Evolutionary conservation across 2,888 invertebrate species (phyloP).

Genomic region (Ectropis crepuscularia): DNA sequence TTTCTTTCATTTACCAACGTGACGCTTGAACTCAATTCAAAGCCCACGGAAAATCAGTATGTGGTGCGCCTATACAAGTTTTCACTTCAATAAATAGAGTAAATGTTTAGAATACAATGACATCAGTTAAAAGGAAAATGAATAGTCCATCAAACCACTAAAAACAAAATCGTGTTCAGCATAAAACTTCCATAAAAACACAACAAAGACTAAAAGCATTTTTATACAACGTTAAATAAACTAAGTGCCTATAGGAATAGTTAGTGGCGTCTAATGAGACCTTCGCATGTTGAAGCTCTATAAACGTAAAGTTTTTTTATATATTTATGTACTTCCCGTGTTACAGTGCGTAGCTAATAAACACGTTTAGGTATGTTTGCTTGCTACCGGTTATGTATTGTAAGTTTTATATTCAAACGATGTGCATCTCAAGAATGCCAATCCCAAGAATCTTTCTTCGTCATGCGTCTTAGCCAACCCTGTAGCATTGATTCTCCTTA

Average conservation of each 20-base stretch:
- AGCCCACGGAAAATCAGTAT: too few relatives aligned
- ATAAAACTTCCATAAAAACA: constrained; percentile 15
- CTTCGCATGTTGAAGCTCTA: constrained; percentile 14
- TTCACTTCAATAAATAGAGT: too few relatives aligned
- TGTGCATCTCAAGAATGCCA: too few relatives aligned
- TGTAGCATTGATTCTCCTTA: too few relatives aligned
- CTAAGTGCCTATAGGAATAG: constrained; percentile 5
- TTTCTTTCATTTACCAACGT: too few relatives aligned
- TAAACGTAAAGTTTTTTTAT: constrained; percentile 1
- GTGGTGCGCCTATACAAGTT: too few relatives aligned
- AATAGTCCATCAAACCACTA: constrained; percentile 4
- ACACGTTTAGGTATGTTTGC: constrained; percentile 3
- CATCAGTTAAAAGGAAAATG: too few relatives aligned
- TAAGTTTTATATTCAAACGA: neutral
- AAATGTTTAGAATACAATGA: too few relatives aligned
- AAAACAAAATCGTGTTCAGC: constrained; percentile 14
- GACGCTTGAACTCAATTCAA: too few relatives aligned
- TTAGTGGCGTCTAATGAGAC: neutral
- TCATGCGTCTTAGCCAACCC: too few relatives aligned
- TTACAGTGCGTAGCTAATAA: constrained; percentile 2
- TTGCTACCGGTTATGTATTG: neutral
- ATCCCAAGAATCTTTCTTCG: too few relatives aligned
- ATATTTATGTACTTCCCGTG: constrained; percentile 9
- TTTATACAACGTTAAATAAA: constrained; percentile 9
- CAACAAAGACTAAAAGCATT: constrained; percentile 25